phyloP scores from a whole-genome alignment of 1,140 invertebrate genomes.

The Centruroides sculpturatus region DNA sequence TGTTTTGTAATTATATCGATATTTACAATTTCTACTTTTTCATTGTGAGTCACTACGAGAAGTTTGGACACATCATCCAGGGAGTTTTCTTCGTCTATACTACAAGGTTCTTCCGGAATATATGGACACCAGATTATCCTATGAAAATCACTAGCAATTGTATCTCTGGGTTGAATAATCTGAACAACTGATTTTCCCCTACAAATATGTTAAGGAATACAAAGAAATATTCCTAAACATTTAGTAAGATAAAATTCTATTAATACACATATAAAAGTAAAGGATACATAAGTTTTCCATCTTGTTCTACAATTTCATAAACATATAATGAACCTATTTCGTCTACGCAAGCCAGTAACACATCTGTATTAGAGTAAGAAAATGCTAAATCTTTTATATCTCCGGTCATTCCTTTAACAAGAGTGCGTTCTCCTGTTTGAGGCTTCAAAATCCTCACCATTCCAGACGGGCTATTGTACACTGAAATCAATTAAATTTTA shows the following conservation, averaged over 20 bases:
- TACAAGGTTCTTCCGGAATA: conserved; percentile 46
- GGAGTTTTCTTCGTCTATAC: conserved; percentile 32
- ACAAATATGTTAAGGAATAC: background rate
- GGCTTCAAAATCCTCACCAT: conserved; percentile 46
- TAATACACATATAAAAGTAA: conserved; percentile 1
- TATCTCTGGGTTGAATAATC: conserved; percentile 34
- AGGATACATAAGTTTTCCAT: conserved; percentile 29
- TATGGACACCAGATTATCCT: conserved; percentile 84
- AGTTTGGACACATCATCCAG: conserved; percentile 56
- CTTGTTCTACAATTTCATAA: conserved; percentile 50
- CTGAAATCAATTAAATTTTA: background rate
- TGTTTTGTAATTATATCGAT: conserved; percentile 36
- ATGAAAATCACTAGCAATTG: conserved; percentile 29
- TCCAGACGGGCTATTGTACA: background rate
- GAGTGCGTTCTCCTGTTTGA: conserved; percentile 51
- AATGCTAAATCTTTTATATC: conserved; percentile 76
- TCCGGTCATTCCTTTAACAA: conserved; percentile 74
- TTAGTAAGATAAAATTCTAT: background rate
- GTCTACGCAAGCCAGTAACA: conserved; percentile 72
- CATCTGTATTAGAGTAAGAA: conserved; percentile 55
- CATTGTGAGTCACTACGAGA: conserved; percentile 61
- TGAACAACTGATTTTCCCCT: conserved; percentile 29
- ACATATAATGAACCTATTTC: conserved; percentile 62
- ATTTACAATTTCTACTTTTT: conserved; percentile 50
- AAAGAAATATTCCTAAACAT: background rate